Evolutionary conservation across 2,113 vertebrate species (phyloP), one percentile per base, ranked within the genome.

Genomic region (Larimichthys polyactis): DNA sequence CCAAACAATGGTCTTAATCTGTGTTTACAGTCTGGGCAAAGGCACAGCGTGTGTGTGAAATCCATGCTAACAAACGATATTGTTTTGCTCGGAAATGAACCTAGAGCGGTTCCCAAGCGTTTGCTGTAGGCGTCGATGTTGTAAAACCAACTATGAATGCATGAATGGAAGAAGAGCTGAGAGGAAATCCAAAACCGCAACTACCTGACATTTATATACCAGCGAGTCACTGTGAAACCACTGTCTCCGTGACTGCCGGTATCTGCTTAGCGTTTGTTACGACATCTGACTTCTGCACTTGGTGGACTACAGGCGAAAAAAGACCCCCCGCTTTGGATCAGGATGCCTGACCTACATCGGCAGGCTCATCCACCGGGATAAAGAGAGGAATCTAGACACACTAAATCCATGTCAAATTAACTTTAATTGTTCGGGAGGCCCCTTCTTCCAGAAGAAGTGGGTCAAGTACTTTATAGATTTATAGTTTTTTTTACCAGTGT

Each of bases 1-100:
- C 91, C 92, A 91, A 89, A 93, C 91, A 93, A 91, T 89, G 87
- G 75, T 73, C 76, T 63, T 63, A 71, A 78, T 82, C 73, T 80
- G 70, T 90, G 89, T 92, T 92, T 92, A 91, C 77, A 79, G 64
- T 86, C 77, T 11, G 73, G 49, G 66, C 40, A 74, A 74, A 82
- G 67, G 63, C 67, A 79, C 71, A 83, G 79, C 75, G 83, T 83
- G 71, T 83, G 71, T 86, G 83, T 88, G 60, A 86, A 82, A 89
- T 81, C 29, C 29, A 79, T 3, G 14, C 65, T 24, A 79, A 88
- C 89, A 91, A 87, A 87, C 75, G 0, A 77, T 77, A 71, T 73
- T 89, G 89, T 91, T 82, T 84, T 51, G 3, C 59, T 60, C 20
- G 80, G 82, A 87, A 83, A 60, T 52, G 3, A 68, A 60, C 71